These are phyloP conservation scores for Heliconius sara DNA, from an alignment of 2,888 invertebrate genomes.

Conservation along the genomic window DNA sequence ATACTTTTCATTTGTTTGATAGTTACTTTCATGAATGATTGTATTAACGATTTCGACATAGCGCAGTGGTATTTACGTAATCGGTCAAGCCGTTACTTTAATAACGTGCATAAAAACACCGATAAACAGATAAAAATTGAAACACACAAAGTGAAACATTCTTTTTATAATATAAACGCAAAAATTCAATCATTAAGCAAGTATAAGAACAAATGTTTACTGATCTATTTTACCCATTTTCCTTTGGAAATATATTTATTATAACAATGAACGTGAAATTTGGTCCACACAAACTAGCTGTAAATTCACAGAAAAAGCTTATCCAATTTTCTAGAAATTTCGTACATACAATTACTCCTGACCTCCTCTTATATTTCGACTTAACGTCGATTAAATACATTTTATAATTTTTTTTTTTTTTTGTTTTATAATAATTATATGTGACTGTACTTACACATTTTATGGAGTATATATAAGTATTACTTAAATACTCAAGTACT, in stretches of 20 bases:
- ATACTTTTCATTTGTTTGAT: too few relatives aligned
- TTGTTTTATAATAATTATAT: too few relatives aligned
- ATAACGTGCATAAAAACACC: too few relatives aligned
- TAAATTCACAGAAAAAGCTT: background rate
- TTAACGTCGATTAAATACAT: background rate
- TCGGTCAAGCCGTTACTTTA: too few relatives aligned
- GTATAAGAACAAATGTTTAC: background rate
- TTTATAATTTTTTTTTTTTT: too few relatives aligned
- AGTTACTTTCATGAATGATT: too few relatives aligned
- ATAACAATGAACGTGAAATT: background rate
- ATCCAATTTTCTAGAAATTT: background rate
- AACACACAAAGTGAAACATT: background rate
- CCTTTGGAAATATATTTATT: background rate
- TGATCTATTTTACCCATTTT: background rate
- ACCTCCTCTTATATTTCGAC: background rate
- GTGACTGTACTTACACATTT: too few relatives aligned
- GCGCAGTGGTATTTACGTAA: too few relatives aligned
- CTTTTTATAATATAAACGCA: background rate
- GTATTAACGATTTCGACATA: too few relatives aligned
- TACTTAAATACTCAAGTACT: too few relatives aligned
- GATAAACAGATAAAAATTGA: too few relatives aligned
- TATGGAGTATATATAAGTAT: background rate
- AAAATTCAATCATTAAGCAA: background rate
- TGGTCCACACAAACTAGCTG: background rate
- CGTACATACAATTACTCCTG: background rate